Base-by-base conservation (phyloP, 2,113 vertebrate genomes). In the Pterocles orientalis region DNA sequence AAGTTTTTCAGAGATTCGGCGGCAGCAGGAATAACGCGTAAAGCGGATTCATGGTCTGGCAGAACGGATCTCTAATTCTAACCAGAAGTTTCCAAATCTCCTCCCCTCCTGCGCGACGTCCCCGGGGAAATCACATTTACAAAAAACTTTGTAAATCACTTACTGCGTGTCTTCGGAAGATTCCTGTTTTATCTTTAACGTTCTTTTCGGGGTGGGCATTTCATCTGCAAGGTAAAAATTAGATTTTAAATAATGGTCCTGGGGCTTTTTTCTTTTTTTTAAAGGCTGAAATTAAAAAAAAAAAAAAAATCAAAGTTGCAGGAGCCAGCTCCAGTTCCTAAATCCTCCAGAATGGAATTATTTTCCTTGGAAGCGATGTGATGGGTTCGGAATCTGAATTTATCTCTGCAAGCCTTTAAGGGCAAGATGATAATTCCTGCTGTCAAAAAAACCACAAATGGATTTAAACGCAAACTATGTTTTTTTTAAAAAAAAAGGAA, bases 141-240 rank as follows among this genome's bases (percentile, higher is more conserved):
- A 76, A 72, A 76, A 88, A 82, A 64, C 80, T 39, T 87, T 77
- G 80, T 68, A 79, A 94, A 71, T 54, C 60, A 99, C 99, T 99
- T 98, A 99, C 99, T 99, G 99, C 6, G 97, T 92, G 94, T 99
- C 98, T 95, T 99, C 98, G n/a, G 98, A 98, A 92, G 98, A 97
- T 73, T 99, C 99, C 8, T 98, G 98, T 77, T 98, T 98, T 94
- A 99, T 98, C 98, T 99, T 99, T 92, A 99, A 93, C 72, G 98
- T 98, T 98, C 98, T 98, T 96, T 98, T 99, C 58, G 99, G 98
- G 97, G 98, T 90, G 91, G 98, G 99, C 97, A 98, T 98, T 95
- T 99, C 99, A 95, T 99, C 99, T 99, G 95, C 90, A 98, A 98
- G 78, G 89, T 70, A 98, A 96, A 93, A 92, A 91, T 96, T 95